A percentile compares a stretch with the other conserved stretches of the same genome.
Conservation (phyloP, 2,113 vertebrate genomes). For the Ptilorrhoa leucosticta region DNA sequence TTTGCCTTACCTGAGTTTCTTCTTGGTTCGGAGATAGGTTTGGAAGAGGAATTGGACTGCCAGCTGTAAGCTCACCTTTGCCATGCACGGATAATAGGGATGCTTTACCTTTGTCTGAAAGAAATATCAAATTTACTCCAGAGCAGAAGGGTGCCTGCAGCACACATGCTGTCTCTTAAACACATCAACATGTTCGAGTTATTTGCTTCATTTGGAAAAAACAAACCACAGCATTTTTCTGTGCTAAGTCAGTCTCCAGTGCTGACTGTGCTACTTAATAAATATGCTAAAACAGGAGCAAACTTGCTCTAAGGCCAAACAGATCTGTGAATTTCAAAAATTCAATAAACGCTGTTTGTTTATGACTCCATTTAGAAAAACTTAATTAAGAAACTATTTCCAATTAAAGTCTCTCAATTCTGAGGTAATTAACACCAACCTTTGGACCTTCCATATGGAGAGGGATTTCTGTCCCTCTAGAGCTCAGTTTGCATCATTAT, state of each 20-base stretch:
- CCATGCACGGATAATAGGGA: slow-evolving; percentile 92
- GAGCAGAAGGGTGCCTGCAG: background rate
- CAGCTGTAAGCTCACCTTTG: slow-evolving; percentile 91
- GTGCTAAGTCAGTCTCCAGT: background rate
- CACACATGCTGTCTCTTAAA: background rate
- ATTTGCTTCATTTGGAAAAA: background rate
- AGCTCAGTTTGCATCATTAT: background rate
- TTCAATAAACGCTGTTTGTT: background rate
- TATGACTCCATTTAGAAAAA: background rate
- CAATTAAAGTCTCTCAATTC: background rate
- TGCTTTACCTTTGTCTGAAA: slow-evolving; percentile 95
- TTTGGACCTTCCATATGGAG: background rate
- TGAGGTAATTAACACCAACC: background rate
- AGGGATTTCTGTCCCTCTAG: background rate
- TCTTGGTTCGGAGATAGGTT: slow-evolving; percentile 96
- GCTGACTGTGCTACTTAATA: background rate
- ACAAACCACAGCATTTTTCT: background rate
- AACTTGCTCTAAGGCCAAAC: background rate
- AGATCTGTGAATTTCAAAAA: background rate
- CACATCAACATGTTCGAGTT: background rate
- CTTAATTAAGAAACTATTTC: background rate
- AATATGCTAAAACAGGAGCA: background rate
- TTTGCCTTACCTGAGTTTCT: slow-evolving; percentile 88
- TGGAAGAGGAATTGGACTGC: slow-evolving; percentile 96
- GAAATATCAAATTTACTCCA: background rate